Evolutionary conservation across 2,888 invertebrate species (phyloP), one percentile per base, ranked within the genome.

Genomic region (Dynastes tityus): DNA sequence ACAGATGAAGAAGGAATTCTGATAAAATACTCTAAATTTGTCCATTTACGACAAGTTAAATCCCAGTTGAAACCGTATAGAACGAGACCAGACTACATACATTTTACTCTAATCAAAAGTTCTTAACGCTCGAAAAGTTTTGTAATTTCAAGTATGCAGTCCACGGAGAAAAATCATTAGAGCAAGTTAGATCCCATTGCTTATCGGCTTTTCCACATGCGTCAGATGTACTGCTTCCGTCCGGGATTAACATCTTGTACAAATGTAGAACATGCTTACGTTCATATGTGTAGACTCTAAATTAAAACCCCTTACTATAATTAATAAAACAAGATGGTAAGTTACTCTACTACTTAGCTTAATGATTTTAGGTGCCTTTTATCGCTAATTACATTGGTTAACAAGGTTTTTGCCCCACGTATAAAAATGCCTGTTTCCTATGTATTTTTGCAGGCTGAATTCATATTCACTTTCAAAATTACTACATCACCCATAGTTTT

Each of bases 61-160:
- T 65, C 76, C 71, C 63, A 29, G 53, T 49, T 58, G 64, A 71
- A 53, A 32, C 58, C 78, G 76, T 70, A 67, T 55, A 55, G 71
- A 80, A 80, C 80, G 79, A 78, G 79, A 77, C 71, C 75, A 49
- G 79, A 78, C 81, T 80, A 71, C 76, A 80, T 80, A 80, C 79
- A 80, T 82, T 82, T 80, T 77, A 80, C 78, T 81, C 82, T 82
- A 82, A 82, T 82, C 82, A 82, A 82, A 82, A 82, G 79, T 82
- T 82, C 80, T 82, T 81, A 81, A 82, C 81, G 82, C 76, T 80
- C 65, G 80, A 80, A 80, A 82, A 82, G 80, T 82, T 82, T 82
- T 80, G 81, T 80, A 82, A 82, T 82, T 82, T 82, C 82, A 80
- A 81, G 80, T 80, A 80, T 80, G 81, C 80, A 80, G 80, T 81